These are phyloP conservation scores for Falco berigora DNA, from an alignment of 2,797 vertebrate genomes.

Conservation along the genomic window DNA sequence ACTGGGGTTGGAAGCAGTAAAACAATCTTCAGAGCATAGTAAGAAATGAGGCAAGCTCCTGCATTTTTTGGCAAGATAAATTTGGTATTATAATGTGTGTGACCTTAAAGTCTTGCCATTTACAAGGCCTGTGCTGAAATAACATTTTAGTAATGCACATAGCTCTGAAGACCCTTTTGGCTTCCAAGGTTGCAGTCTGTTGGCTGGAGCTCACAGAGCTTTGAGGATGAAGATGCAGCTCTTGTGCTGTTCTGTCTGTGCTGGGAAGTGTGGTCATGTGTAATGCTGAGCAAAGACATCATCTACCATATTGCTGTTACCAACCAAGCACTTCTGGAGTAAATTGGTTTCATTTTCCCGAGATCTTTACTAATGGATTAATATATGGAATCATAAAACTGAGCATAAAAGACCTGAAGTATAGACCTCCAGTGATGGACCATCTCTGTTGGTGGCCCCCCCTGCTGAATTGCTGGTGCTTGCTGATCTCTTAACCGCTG, in stretches of 20 bases:
- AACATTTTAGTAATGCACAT: not conserved
- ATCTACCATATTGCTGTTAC: not conserved
- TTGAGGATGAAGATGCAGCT: not conserved
- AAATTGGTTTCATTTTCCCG: not conserved
- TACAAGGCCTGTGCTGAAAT: not conserved
- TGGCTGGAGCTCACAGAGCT: not conserved
- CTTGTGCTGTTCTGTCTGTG: not conserved
- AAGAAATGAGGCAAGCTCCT: not conserved
- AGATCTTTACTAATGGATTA: not conserved
- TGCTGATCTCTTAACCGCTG: slow-evolving; percentile 36
- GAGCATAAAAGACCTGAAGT: not conserved
- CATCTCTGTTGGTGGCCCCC: not conserved
- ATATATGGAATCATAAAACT: not conserved
- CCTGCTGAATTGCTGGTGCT: fast-evolving
- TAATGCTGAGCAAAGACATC: not conserved
- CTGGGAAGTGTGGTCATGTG: not conserved
- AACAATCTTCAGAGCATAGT: not conserved
- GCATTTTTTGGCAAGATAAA: not conserved
- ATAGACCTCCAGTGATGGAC: not conserved
- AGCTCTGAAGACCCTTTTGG: not conserved
- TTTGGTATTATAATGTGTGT: not conserved
- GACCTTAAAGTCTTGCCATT: not conserved
- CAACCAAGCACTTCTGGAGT: not conserved
- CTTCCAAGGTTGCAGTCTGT: not conserved
- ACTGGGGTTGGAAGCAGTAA: not conserved